These are phyloP conservation scores for Drepanosiphum platanoidis DNA, from an alignment of 2,888 invertebrate genomes.

Conservation along the genomic window DNA sequence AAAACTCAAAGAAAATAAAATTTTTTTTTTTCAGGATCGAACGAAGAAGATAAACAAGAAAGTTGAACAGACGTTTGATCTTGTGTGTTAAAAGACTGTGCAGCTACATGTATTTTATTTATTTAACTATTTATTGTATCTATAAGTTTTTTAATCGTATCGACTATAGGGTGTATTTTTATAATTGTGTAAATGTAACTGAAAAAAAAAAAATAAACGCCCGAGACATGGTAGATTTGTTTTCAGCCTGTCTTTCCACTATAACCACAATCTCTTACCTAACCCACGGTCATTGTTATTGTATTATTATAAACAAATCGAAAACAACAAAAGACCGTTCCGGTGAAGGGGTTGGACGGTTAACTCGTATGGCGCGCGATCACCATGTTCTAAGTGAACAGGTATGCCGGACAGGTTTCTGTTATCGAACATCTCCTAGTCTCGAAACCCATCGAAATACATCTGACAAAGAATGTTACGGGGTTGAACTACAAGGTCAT, in stretches of 20 bases:
- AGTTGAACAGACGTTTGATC: background rate
- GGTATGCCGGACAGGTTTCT: background rate
- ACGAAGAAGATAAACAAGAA: slow-evolving; percentile 40
- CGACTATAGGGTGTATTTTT: background rate
- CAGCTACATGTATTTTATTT: slow-evolving; percentile 27
- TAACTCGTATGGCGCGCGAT: background rate
- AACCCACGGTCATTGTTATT: background rate
- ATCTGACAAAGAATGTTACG: slow-evolving; percentile 9
- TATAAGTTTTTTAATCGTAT: background rate
- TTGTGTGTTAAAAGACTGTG: slow-evolving; percentile 52
- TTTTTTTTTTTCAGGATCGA: slow-evolving; percentile 35
- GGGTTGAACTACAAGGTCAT: slow-evolving; percentile 35
- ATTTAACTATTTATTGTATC: slow-evolving; percentile 6
- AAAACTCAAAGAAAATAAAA: background rate
- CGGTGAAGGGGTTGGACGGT: background rate
- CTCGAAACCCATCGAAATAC: background rate
- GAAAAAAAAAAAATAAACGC: background rate
- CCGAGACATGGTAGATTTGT: background rate
- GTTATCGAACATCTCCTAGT: background rate
- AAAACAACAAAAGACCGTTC: slow-evolving; percentile 22
- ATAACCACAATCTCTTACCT: too few species aligned
- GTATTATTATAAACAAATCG: background rate
- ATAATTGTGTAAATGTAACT: background rate
- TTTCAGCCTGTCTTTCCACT: background rate
- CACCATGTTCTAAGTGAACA: background rate